Evolutionary conservation across 2,888 invertebrate genomes (phyloP), one percentile per base, ranked within the genome.

Genomic region (Leucophenga maculata): DNA sequence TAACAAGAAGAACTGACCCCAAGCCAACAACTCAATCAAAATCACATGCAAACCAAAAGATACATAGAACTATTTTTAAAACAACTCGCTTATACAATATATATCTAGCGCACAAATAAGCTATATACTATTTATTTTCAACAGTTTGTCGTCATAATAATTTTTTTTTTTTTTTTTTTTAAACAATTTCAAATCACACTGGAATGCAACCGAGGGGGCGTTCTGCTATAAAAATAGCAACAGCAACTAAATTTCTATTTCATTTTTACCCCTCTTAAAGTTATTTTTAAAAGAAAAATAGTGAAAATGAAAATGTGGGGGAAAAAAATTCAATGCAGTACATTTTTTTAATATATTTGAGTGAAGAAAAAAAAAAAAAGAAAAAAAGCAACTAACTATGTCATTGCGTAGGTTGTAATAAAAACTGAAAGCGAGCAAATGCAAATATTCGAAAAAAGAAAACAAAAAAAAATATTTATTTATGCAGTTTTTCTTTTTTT

Each of bases 251-350:
- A 16, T 6, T 39, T 39, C 8, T 11, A 39, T 39, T 39, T 39
- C 11, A 39, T 39, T 39, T 39, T 39, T 8, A 1, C 11, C 39
- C 39, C 8, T 6, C 11, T 8, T 39, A 39, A 39, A 52, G 76
- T 71, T 72, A 76, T 76, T 69, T 71, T 72, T 74, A 73, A 69
- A 76, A 57, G 54, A 54, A 39, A 31, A 3, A 22, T 26, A 50
- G 6, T 22, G 22, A 48, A 44, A 68, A 50, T 14, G 20, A 54
- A 60, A 32, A 50, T 31, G 46, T 39, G 39, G 39, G 39, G 39
- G 1, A 9, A 39, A 39, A 39, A 39, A 6, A 6, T 6, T 8
- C 3, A 39, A 39, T 39, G 39, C 39, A 39, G 26, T 4, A 26
- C 26, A 3, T 3, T 26, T 26, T 26, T 26, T 26, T 26, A 26